Percentiles rank a stretch among this genome's conserved stretches.
These are phyloP conservation scores for Cerceris ruficornis DNA, from an alignment of 2,888 invertebrate genomes.

Conservation along the genomic window DNA sequence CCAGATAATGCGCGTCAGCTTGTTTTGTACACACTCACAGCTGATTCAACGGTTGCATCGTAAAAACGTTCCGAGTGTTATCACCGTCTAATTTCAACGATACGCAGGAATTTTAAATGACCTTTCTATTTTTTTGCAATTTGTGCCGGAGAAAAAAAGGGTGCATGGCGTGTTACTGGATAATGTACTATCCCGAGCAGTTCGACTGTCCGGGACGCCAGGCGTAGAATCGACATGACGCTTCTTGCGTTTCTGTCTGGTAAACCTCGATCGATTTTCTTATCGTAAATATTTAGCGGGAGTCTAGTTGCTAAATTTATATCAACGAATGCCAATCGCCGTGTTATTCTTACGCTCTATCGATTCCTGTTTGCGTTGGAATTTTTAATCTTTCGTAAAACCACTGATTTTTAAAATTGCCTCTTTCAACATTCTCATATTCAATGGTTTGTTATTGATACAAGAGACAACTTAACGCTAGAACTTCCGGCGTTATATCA, in stretches of 20 bases:
- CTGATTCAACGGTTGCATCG: conserved; percentile 59
- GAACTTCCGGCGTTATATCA: too few relatives aligned
- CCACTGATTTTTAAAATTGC: too few relatives aligned
- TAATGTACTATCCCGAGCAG: too few relatives aligned
- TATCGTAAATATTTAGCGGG: conserved; percentile 39
- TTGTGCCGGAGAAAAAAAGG: too few relatives aligned
- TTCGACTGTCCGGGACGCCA: conserved; percentile 4
- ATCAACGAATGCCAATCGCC: background rate
- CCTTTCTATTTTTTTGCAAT: too few relatives aligned
- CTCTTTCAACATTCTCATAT: too few relatives aligned
- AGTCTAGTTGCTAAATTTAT: conserved; percentile 16
- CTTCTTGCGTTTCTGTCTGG: conserved; percentile 21
- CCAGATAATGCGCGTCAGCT: conserved; percentile 56
- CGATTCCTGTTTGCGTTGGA: background rate
- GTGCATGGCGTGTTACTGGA: too few relatives aligned
- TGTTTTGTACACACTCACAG: conserved; percentile 67
- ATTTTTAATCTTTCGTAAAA: background rate
- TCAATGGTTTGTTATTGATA: too few relatives aligned
- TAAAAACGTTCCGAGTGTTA: conserved; percentile 49
- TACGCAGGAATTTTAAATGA: too few relatives aligned
- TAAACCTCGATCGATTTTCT: conserved; percentile 48
- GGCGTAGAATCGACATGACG: conserved; percentile 48
- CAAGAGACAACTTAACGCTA: too few relatives aligned
- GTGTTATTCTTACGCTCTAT: background rate
- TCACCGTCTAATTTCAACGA: conserved; percentile 17